Evolutionary conservation across 2,797 vertebrate species (phyloP).

Genomic region (Sebastes steindachneri): DNA sequence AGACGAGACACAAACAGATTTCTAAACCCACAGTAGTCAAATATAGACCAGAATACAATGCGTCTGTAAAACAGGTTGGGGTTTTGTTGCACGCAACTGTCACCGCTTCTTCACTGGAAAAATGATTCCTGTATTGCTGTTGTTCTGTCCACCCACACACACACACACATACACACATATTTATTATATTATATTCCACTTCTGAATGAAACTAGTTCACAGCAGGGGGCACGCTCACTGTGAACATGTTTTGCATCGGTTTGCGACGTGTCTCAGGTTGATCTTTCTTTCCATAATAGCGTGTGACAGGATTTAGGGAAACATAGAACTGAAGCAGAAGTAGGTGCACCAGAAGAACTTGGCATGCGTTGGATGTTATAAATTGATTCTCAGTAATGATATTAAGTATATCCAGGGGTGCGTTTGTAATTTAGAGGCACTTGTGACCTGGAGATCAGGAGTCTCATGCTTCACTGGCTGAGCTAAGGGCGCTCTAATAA

Average conservation of each 20-base stretch:
- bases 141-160: background rate
- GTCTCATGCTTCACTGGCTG: constrained; percentile 6
- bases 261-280: background rate
- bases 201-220: background rate
- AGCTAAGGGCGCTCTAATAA: constrained; percentile 26
- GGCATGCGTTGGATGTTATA: background rate
- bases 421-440: constrained; percentile 45
- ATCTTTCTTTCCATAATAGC: background rate
- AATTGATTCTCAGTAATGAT: constrained; percentile 17
- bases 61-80: background rate
- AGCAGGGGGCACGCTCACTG: background rate
- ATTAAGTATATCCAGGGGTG: background rate
- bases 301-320: background rate
- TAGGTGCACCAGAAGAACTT: background rate
- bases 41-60: background rate
- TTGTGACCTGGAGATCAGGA: constrained; percentile 48
- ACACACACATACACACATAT: no score
- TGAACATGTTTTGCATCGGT: background rate
- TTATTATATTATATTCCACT: background rate
- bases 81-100: background rate
- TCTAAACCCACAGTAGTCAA: background rate
- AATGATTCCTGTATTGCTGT: background rate
- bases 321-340: background rate
- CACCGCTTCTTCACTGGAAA: background rate
- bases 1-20: background rate